Base-by-base conservation (phyloP, 2,888 invertebrate genomes). In the Eueremaeus valkanovi region DNA sequence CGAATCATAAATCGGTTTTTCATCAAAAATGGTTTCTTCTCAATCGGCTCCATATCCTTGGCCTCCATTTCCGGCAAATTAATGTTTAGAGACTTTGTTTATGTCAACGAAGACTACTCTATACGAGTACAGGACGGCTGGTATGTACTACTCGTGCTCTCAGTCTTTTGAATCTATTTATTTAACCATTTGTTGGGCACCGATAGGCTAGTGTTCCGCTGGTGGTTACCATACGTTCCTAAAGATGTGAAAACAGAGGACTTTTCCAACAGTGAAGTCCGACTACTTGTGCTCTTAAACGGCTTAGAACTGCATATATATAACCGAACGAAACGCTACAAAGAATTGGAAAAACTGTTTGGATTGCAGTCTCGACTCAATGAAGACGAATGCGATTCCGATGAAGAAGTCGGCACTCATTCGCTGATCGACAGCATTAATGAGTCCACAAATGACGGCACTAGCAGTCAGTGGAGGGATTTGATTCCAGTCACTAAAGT, bases 21-120 rank as follows among this genome's bases (percentile, higher is more conserved):
- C 82, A 72, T 77, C 5, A 72, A 76, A 70, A 68, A 68, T 36
- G 66, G 72, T 49, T 76, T 63, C 58, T 78, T 73, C 31, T 58
- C 49, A 24, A 51, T 75, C 70, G 73, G 76, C 18, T 97, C 98
- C 3, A 89, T 98, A 81, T 94, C 95, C 6, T 86, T 97, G 74
- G 94, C 95, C 84, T 92, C 95, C n/a, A 86, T 98, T 78, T 93
- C 96, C 74, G 99, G 99, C 3, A 98, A 98, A 86, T 91, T 99
- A 74, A 98, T 98, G 97, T 96, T 98, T 84, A 88, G 95, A 76
- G 95, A 98, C 85, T 89, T 98, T 80, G 90, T 93, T 74, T 95
- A 93, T 82, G 92, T 95, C 77, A 95, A 92, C 78, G 92, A 93
- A 82, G 97, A 99, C 86, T 95, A 92, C 84, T 92, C 94, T 42